Base-by-base conservation (phyloP, 2,113 vertebrate species). In the Malurus elegans region DNA sequence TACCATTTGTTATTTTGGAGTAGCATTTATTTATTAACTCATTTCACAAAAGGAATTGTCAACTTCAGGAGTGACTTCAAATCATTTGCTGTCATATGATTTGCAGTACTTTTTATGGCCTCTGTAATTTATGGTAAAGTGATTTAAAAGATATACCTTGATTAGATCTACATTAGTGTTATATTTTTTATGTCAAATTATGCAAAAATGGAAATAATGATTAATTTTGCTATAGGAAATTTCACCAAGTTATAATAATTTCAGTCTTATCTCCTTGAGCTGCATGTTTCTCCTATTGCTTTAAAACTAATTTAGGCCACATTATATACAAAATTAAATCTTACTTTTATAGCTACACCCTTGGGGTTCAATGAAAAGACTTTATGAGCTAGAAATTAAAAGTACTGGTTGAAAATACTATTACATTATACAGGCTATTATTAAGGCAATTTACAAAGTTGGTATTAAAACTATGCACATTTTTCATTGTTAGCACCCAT, bases 321-420 rank as follows among this genome's bases (percentile, higher is more conserved):
- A 98, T 98, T 98, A 97, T 98, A 98, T 98, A 98, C 97, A 98
- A 98, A 98, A 98, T 98, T 98, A 98, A 98, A 98, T 98, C 97
- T 98, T 98, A 98, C 97, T 98, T 98, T 98, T 98, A 98, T 98
- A 97, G 98, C 97, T 98, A 98, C 97, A 97, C 98, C 98, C 98
- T 98, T 98, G 98, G 98, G 98, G 98, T 98, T 98, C 98, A 98
- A 98, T 97, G 98, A 97, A 98, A 98, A 98, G 97, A 95, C 97
- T 98, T 98, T 98, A 98, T 98, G 98, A 98, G 97, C 97, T 98
- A 98, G 98, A 98, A 98, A 98, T 98, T 98, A 98, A 98, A 98
- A 98, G 97, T 98, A 98, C 97, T 98, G 97, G 97, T 98, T 98
- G 97, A 98, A 98, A 98, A 98, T 98, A 98, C 97, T 98, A 98